A percentile compares a stretch with the other conserved stretches of the same genome.
phyloP scores from a whole-genome alignment of 2,888 invertebrate species.

The Atrina japonica region DNA sequence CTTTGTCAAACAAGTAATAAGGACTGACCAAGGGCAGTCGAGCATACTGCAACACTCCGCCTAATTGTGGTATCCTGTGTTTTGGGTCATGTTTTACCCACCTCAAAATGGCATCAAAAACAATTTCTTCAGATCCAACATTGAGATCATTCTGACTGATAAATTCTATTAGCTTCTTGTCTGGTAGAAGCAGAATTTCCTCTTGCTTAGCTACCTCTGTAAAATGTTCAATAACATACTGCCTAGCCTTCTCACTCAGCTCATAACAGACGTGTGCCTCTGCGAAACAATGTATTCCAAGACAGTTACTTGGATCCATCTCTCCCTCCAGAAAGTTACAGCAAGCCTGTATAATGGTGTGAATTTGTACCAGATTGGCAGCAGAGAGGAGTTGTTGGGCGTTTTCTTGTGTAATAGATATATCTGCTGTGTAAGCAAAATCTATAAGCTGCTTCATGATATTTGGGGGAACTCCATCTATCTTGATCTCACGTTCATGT shows the following conservation, averaged over 20 bases:
- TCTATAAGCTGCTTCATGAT: slow-evolving; percentile 80
- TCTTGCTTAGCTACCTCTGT: slow-evolving; percentile 58
- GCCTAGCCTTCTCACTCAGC: slow-evolving; percentile 80
- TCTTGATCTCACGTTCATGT: slow-evolving; percentile 76
- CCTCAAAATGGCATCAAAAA: slow-evolving; percentile 80
- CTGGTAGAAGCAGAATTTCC: slow-evolving; percentile 76
- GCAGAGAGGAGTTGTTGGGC: slow-evolving; percentile 81
- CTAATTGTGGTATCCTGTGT: slow-evolving; percentile 37
- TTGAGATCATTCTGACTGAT: slow-evolving; percentile 80
- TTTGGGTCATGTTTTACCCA: slow-evolving; percentile 80
- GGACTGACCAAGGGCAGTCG: slow-evolving; percentile 81
- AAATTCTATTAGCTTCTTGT: slow-evolving; percentile 80
- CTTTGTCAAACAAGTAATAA: slow-evolving; percentile 82
- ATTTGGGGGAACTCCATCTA: slow-evolving; percentile 81
- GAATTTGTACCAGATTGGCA: slow-evolving; percentile 80
- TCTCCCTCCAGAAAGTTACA: slow-evolving; percentile 81
- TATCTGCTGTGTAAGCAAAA: slow-evolving; percentile 80
- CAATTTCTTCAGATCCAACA: slow-evolving; percentile 81
- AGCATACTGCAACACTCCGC: slow-evolving; percentile 80
- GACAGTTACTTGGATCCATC: slow-evolving; percentile 82
- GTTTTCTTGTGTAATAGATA: slow-evolving; percentile 79
- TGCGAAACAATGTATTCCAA: slow-evolving; percentile 82
- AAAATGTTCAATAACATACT: slow-evolving; percentile 75
- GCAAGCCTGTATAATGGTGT: slow-evolving; percentile 81
- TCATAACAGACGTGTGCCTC: slow-evolving; percentile 81